A percentile compares a stretch with the other conserved stretches of the same genome.
Evolutionary conservation across 2,888 invertebrate genomes (phyloP).

Genomic region (Eupeodes luniger): DNA sequence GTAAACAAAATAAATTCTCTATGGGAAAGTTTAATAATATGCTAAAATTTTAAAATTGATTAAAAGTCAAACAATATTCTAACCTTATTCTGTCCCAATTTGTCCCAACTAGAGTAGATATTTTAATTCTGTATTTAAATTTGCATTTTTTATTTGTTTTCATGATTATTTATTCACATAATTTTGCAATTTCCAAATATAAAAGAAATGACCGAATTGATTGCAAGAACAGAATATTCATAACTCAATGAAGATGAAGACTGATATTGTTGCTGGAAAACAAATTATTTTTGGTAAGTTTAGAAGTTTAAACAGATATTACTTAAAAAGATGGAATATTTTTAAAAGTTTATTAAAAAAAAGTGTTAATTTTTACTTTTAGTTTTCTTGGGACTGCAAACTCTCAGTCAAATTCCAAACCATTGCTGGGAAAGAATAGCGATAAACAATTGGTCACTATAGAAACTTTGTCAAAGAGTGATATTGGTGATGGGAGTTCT

Average conservation of each 20-base stretch:
- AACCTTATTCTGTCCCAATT: too few species aligned
- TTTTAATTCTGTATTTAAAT: not conserved
- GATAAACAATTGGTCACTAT: conserved; percentile 2
- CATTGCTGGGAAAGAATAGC: not conserved
- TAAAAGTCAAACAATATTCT: too few species aligned
- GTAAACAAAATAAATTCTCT: too few species aligned
- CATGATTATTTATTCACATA: conserved; percentile 17
- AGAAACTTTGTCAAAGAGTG: not conserved
- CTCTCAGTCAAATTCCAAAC: not conserved
- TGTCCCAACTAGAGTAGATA: too few species aligned
- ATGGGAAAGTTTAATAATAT: too few species aligned
- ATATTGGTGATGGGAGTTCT: not conserved
- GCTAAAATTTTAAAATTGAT: too few species aligned
- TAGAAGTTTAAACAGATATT: not conserved
- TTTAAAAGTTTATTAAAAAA: conserved; percentile 18
- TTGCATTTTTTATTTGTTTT: not conserved
- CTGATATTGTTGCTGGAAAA: not conserved
- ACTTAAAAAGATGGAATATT: not conserved
- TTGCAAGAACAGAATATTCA: not conserved
- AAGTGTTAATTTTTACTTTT: conserved; percentile 5
- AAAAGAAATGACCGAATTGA: conserved; percentile 16
- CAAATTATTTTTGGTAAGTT: conserved; percentile 15
- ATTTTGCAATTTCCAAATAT: not conserved
- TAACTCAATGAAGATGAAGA: conserved; percentile 3
- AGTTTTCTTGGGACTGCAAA: not conserved